Base-by-base conservation (phyloP, 2,113 vertebrate genomes). In the Sphaerodactylus townsendi region DNA sequence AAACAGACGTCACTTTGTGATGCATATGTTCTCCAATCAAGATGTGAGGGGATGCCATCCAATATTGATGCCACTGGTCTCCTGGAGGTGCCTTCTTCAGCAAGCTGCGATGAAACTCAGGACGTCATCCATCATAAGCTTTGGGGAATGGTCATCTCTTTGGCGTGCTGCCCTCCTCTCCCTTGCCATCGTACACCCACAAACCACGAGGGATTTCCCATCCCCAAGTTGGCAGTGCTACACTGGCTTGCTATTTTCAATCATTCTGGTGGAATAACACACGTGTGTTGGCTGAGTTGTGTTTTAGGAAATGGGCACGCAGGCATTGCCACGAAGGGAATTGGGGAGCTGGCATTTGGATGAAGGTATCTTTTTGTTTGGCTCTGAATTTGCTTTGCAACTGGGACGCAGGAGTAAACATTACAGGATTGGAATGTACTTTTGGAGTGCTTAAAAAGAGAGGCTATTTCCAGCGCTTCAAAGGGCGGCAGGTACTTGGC, bases 241-340 rank as follows among this genome's bases (percentile, higher is more conserved):
- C 48, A 48, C 8, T 10, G 13, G 11, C 48, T 48, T 53, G 17
- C 53, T 56, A 8, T 35, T 53, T 37, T 76, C 10, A 25, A 56
- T 48, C 33, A 33, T 35, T 8, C 17, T 50, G 3, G 30, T 75
- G 30, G 35, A 50, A 48, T n/a, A n/a, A 75, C 17, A 50, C 28
- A 25, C 23, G 28, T 1, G 3, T 10, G 21, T 1, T 21, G 46
- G 19, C 14, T 33, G 28, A 2, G 0, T 9, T 0, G 0, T 0
- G 0, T 3, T 25, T 0, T 28, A 11, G 8, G 59, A 74, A 81
- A 10, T 8, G 7, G 19, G 7, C 19, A 85, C 9, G 1, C 3
- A 0, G 0, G 11, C 4, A 33, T 82, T 71, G 44, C 46, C 84
- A 53, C 8, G 33, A 5, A 10, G 0, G 15, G 1, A 10, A 17